These are phyloP conservation scores for Oryzaephilus surinamensis DNA, from an alignment of 1,140 invertebrate species.

Conservation along the genomic window DNA sequence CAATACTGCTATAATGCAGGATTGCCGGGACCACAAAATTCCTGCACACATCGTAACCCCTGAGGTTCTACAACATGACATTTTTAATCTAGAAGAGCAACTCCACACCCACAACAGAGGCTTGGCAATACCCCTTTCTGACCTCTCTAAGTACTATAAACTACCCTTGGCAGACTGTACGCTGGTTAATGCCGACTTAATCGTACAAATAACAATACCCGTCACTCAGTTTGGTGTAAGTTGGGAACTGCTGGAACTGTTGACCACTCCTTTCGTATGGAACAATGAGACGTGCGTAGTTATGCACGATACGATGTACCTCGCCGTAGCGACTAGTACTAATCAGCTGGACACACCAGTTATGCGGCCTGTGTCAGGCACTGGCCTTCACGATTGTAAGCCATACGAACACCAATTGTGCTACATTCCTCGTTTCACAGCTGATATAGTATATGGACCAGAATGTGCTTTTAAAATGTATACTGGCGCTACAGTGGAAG, in stretches of 20 bases:
- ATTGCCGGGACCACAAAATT: too few relatives aligned
- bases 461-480: background rate
- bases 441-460: background rate
- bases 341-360: background rate
- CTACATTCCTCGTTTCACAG: background rate
- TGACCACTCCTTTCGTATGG: conserved; percentile 12
- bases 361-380: background rate
- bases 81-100: too few relatives aligned
- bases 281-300: conserved; percentile 13
- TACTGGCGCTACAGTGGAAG: background rate
- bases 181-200: background rate
- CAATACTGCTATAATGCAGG: too few relatives aligned
- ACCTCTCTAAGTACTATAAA: conserved; percentile 7
- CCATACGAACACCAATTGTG: background rate
- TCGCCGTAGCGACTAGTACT: background rate
- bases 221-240: background rate
- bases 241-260: conserved; percentile 11
- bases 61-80: too few relatives aligned
- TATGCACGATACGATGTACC: conserved; percentile 5
- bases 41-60: too few relatives aligned
- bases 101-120: too few relatives aligned
- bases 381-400: background rate
- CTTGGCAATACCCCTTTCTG: conserved; percentile 1
- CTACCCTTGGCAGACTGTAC: conserved; percentile 6
- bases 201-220: conserved; percentile 8